Percentiles rank a stretch among this genome's conserved stretches.
Conservation (phyloP, 2,113 vertebrate genomes). For the Ammodytes dubius region DNA sequence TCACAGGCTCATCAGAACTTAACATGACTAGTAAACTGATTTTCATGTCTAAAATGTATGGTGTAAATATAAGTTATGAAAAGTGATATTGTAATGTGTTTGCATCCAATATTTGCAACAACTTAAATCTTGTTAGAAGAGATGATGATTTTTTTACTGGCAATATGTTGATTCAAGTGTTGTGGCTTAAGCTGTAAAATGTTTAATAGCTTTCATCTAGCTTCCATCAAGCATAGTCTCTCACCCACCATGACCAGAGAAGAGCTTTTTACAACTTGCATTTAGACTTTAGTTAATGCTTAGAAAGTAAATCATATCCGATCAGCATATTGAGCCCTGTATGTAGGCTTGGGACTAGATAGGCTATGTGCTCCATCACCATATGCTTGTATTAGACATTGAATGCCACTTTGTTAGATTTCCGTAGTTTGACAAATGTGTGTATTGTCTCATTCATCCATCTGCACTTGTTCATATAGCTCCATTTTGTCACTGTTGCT, state of each 20-base stretch:
- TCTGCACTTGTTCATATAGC: conserved; percentile 53
- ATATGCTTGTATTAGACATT: conserved; percentile 33
- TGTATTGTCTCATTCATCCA: conserved; percentile 56
- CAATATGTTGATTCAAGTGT: background rate
- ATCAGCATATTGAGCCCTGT: background rate
- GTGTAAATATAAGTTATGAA: background rate
- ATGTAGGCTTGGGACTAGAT: background rate
- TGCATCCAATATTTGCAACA: background rate
- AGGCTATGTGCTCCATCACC: background rate
- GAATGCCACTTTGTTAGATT: conserved; percentile 33
- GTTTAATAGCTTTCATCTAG: conserved; percentile 8
- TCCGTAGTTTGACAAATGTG: conserved; percentile 22
- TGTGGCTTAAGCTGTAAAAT: conserved; percentile 6
- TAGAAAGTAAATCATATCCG: background rate
- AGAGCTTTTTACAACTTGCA: background rate
- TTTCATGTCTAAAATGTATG: background rate
- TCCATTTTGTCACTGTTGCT: conserved; percentile 34
- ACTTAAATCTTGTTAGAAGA: background rate
- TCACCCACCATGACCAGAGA: background rate
- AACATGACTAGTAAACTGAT: background rate
- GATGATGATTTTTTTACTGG: background rate
- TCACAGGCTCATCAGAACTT: background rate
- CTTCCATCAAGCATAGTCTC: background rate
- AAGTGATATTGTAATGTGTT: background rate
- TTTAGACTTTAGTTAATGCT: background rate